Conservation (phyloP, 2,797 vertebrate species). For the Hafferia zeledoni region DNA sequence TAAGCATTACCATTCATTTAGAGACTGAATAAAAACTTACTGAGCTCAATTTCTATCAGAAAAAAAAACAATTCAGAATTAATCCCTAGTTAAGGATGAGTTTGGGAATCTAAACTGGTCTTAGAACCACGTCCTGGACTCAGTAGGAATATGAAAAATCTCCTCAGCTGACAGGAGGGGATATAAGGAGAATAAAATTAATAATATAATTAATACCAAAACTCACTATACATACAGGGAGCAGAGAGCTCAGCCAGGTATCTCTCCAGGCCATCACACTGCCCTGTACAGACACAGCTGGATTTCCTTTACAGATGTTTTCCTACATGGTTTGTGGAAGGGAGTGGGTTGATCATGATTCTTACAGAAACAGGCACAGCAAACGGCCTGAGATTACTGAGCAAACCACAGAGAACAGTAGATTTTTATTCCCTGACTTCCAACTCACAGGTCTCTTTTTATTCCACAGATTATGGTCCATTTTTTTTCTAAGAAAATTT, state of each 20-base stretch:
- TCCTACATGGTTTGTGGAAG: background rate
- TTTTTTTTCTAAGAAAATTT: background rate
- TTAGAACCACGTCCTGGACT: background rate
- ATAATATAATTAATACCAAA: background rate
- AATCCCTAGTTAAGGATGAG: background rate
- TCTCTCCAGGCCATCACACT: background rate
- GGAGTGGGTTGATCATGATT: background rate
- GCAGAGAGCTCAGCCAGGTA: background rate
- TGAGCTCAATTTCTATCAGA: background rate
- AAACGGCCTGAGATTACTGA: background rate
- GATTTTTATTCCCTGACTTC: background rate
- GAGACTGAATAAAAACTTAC: background rate
- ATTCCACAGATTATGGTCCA: fast-evolving
- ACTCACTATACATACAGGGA: background rate
- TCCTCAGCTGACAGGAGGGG: background rate
- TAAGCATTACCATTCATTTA: background rate
- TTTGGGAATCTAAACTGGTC: background rate
- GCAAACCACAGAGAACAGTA: background rate
- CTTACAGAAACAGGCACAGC: background rate
- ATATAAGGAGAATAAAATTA: background rate
- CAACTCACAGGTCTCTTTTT: background rate
- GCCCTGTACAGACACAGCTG: background rate
- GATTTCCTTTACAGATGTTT: constrained; percentile 25
- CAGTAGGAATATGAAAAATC: background rate
- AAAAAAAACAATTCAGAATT: background rate